Conservation (phyloP, 2,888 invertebrate genomes). For the Parnassius smintheus region DNA sequence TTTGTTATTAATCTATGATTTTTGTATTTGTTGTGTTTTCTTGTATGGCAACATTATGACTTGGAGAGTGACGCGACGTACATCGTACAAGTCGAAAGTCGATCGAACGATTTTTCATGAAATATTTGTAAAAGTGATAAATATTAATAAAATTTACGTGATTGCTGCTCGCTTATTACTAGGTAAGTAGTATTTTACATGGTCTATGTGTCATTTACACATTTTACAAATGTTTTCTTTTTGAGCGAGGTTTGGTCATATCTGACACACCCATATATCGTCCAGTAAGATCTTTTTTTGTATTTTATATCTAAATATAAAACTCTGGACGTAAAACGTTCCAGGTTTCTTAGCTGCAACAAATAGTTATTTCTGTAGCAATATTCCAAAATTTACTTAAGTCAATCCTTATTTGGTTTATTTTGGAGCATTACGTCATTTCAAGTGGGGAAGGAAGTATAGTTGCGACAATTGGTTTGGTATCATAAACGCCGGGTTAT, state of each 20-base stretch:
- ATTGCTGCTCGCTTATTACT: constrained; percentile 25
- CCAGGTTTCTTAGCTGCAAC: no score
- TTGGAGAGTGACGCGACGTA: constrained; percentile 53
- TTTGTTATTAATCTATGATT: no score
- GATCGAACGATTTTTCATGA: constrained; percentile 60
- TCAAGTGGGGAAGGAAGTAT: constrained; percentile 42
- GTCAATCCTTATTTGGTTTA: constrained; percentile 72
- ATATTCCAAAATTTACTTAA: constrained; percentile 39
- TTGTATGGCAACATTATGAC: no score
- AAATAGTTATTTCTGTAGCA: background rate
- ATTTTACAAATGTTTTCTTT: constrained; percentile 10
- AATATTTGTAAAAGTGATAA: constrained; percentile 43
- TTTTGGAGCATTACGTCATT: constrained; percentile 80
- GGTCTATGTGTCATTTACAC: background rate
- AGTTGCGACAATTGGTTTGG: background rate
- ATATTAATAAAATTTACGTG: constrained; percentile 36
- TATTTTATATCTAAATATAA: background rate
- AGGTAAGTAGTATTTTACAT: constrained; percentile 44
- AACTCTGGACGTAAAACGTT: no score
- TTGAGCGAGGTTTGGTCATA: constrained; percentile 35
- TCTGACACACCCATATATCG: constrained; percentile 72
- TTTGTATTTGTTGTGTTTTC: no score
- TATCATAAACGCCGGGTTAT: constrained; percentile 12
- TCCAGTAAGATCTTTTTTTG: constrained; percentile 46
- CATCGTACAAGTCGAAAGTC: constrained; percentile 36